Evolutionary conservation across 2,888 invertebrate species (phyloP).

Genomic region (Teleogryllus oceanicus): DNA sequence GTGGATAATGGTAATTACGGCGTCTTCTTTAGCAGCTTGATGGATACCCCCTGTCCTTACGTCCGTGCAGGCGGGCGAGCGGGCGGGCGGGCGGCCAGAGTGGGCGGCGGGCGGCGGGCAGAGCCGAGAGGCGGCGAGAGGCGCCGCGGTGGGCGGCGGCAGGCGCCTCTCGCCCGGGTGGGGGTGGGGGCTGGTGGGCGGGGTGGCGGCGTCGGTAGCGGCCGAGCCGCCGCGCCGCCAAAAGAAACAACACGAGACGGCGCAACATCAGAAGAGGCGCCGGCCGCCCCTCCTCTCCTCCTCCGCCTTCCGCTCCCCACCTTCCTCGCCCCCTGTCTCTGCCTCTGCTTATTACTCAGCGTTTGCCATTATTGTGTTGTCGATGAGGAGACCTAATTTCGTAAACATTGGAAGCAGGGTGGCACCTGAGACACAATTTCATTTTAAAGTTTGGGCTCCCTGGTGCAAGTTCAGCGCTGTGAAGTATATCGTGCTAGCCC

Average conservation of each 20-base stretch:
- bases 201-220: too few species aligned
- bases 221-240: too few species aligned
- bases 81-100: neutral
- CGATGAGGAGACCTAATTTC: neutral
- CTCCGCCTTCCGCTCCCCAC: neutral
- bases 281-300: neutral
- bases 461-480: too few species aligned
- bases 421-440: too few species aligned
- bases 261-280: too few species aligned
- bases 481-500: too few species aligned
- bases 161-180: too few species aligned
- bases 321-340: neutral
- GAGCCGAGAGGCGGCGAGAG: neutral
- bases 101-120: neutral
- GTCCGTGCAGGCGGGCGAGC: constrained; percentile 22
- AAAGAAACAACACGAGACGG: too few species aligned
- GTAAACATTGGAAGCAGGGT: neutral
- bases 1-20: constrained; percentile 36
- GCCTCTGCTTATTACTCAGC: neutral
- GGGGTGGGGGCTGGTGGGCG: too few species aligned
- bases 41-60: constrained; percentile 28
- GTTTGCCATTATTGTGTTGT: neutral
- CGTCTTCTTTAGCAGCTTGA: constrained; percentile 32
- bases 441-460: too few species aligned
- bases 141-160: too few species aligned